Base-by-base conservation (phyloP, 2,113 vertebrate species). In the Oreocharis arfaki region DNA sequence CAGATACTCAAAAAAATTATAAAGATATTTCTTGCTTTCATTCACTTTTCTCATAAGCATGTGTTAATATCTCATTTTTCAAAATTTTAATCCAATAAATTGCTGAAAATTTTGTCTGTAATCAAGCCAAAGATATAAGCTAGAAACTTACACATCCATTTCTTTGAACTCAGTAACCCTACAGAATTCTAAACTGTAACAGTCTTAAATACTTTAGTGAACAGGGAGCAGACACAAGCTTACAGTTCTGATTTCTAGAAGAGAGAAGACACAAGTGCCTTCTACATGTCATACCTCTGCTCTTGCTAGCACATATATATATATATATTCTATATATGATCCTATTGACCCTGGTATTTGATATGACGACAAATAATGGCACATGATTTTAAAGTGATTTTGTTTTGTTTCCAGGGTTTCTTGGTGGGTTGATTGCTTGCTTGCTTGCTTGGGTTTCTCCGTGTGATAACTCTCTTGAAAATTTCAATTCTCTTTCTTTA, bases 381-480 rank as follows among this genome's bases (percentile, higher is more conserved):
- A 4, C 8, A 22, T 3, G 16, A 41, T 59, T 46, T 75, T 11
- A 37, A 67, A 57, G 5, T 5, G 0, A 2, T 13, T 28, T 42
- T 32, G 13, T 4, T 33, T 44, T 59, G 13, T 44, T 81, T 30
- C 39, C 16, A 44, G 32, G 4, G 39, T 59, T 74, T 15, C 33
- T 30, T 50, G 6, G 7, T 20, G 39, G 19, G 3, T 20, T 7
- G 28, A 9, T 37, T 57, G 8, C 3, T 14, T 57, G n/a, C 7
- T 12, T 61, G 16, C 12, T 26, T 67, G 11, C 0, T 0, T 74
- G n/a, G n/a, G n/a, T 49, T 26, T 55, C 75, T 20, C 20, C 6
- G 21, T 13, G 10, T 18, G 8, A 16, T 41, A 26, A 22, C 32
- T 33, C 8, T 33, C 20, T 24, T 32, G 39, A 64, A 11, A 82